These are phyloP conservation scores for Nemotelus nigrinus DNA, from an alignment of 2,888 invertebrate species.

Conservation along the genomic window DNA sequence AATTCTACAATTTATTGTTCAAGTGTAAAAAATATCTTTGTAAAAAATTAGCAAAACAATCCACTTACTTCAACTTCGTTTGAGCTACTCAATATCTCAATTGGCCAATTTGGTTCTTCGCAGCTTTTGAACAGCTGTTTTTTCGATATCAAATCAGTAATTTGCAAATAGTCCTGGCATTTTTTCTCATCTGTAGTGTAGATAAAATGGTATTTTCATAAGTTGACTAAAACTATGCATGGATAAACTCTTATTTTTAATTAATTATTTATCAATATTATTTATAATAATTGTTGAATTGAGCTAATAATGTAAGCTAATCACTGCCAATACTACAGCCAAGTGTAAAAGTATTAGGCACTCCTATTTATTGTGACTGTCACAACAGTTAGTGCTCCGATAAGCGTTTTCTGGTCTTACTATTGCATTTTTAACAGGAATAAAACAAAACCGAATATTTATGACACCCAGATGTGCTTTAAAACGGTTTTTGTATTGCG, in stretches of 20 bases:
- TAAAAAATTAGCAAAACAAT: neutral
- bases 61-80: conserved; percentile 53
- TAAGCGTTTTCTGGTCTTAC: too few relatives aligned
- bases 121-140: conserved; percentile 54
- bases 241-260: too few relatives aligned
- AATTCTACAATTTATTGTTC: neutral
- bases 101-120: conserved; percentile 51
- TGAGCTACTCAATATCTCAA: conserved; percentile 53
- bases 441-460: too few relatives aligned
- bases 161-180: conserved; percentile 54
- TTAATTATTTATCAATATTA: neutral
- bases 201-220: neutral
- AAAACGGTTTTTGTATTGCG: too few relatives aligned
- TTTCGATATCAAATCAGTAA: conserved; percentile 52
- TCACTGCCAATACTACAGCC: too few relatives aligned
- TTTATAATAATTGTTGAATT: neutral
- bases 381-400: too few relatives aligned
- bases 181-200: conserved; percentile 50
- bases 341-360: too few relatives aligned
- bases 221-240: too few relatives aligned
- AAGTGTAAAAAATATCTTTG: neutral
- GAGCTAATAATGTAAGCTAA: too few relatives aligned
- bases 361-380: too few relatives aligned
- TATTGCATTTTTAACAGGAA: too few relatives aligned
- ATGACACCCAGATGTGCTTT: too few relatives aligned